phyloP scores from a whole-genome alignment of 2,113 vertebrate species.

The Oncorhynchus masou region DNA sequence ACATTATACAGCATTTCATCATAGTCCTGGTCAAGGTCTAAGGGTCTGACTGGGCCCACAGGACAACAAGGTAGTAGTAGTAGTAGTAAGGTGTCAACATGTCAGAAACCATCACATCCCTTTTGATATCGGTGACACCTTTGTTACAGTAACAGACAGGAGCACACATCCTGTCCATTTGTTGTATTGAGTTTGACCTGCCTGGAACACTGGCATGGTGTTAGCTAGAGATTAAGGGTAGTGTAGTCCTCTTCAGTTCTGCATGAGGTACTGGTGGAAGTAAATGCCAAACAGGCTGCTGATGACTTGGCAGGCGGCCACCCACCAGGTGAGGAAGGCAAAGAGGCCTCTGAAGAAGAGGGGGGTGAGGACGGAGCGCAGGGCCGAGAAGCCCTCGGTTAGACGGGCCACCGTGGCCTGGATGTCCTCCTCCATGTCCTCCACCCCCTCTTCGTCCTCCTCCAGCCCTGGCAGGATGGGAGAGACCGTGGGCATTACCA shows the following conservation, averaged over 20 bases:
- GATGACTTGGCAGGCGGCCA: conserved; percentile 87
- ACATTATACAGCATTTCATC: conserved; percentile 20
- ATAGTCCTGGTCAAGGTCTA: neutral
- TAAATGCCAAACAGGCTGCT: conserved; percentile 93
- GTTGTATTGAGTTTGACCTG: neutral
- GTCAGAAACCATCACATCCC: neutral
- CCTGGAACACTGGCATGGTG: conserved; percentile 2
- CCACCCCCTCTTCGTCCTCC: conserved; percentile 69
- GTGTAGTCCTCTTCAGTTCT: conserved; percentile 63
- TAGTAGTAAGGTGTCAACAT: neutral
- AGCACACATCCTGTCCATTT: conserved; percentile 3
- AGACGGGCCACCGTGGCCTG: conserved; percentile 79
- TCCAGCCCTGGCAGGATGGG: conserved; percentile 23
- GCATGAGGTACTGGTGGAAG: conserved; percentile 90
- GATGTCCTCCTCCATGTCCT: conserved; percentile 73
- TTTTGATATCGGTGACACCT: neutral
- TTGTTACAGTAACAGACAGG: neutral
- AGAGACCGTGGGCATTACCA: conserved; percentile 17
- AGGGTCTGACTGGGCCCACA: neutral
- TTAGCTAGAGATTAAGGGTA: neutral
- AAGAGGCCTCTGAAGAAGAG: conserved; percentile 85
- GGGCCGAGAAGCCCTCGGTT: conserved; percentile 60
- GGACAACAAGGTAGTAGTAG: neutral
- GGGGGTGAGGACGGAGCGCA: conserved; percentile 79
- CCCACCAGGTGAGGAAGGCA: conserved; percentile 93